These are phyloP conservation scores for Alethe diademata DNA, from an alignment of 2,113 vertebrate genomes.

Conservation along the genomic window DNA sequence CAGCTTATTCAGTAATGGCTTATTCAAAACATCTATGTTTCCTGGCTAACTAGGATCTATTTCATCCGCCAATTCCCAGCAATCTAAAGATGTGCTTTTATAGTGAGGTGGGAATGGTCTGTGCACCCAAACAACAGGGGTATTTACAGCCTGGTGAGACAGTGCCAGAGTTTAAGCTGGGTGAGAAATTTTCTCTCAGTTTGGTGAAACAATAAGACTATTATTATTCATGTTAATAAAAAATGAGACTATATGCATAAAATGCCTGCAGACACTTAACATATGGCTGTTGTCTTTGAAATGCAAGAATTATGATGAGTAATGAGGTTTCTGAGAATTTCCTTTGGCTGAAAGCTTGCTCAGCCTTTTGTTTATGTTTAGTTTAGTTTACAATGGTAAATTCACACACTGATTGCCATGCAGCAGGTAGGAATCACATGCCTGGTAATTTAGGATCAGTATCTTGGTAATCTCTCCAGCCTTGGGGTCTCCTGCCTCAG, in stretches of 20 bases:
- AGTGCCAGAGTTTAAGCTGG: not conserved
- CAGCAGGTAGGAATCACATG: not conserved
- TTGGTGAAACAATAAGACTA: not conserved
- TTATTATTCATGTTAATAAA: not conserved
- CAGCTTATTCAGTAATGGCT: not conserved
- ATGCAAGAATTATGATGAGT: not conserved
- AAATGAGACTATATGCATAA: not conserved
- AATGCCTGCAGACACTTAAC: not conserved
- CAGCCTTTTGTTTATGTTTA: not conserved
- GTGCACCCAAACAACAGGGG: not conserved
- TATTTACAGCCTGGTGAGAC: not conserved
- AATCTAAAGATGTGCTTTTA: not conserved
- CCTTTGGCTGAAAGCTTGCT: not conserved
- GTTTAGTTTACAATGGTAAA: not conserved
- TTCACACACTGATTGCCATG: accelerated
- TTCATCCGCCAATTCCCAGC: not conserved
- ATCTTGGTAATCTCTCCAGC: not conserved
- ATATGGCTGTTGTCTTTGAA: not conserved
- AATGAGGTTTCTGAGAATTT: not conserved
- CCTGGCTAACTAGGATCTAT: not conserved
- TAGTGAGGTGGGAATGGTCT: not conserved
- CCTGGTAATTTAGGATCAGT: not conserved
- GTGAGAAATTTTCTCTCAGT: not conserved
- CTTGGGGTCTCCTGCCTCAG: not conserved
- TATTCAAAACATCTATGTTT: not conserved